Percentiles rank a stretch among this genome's conserved stretches.
phyloP scores from a whole-genome alignment of 2,888 invertebrate genomes.

The Strigamia transsilvanica region DNA sequence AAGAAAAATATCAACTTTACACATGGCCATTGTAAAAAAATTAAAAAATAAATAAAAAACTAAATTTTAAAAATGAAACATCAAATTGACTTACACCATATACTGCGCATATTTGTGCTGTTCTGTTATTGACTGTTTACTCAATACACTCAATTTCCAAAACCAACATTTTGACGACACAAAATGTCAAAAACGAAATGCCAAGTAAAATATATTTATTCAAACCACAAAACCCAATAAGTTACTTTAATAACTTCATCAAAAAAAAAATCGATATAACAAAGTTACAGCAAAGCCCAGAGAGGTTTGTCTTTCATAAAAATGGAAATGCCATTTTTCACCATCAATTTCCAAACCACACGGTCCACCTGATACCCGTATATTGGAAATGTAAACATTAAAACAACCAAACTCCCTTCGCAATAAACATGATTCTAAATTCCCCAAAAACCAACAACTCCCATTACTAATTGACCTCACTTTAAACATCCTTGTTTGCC shows the following conservation, averaged over 20 bases:
- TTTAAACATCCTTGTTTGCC: too few relatives aligned
- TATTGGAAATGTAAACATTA: neutral
- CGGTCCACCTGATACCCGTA: neutral
- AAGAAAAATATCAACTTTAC: too few relatives aligned
- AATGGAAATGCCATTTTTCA: constrained; percentile 9
- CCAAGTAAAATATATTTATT: neutral
- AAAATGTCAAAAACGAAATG: neutral
- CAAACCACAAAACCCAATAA: neutral
- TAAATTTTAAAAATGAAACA: too few relatives aligned
- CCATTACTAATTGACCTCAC: too few relatives aligned
- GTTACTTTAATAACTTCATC: neutral
- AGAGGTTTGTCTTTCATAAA: constrained; percentile 28
- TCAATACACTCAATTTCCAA: neutral
- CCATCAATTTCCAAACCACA: neutral
- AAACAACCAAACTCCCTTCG: too few relatives aligned
- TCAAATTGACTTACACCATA: too few relatives aligned
- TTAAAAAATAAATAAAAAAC: too few relatives aligned
- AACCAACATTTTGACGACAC: neutral
- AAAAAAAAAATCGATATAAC: neutral
- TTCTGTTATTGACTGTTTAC: neutral
- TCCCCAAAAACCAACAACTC: too few relatives aligned
- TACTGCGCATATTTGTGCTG: too few relatives aligned
- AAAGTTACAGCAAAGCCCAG: neutral
- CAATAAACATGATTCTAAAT: too few relatives aligned
- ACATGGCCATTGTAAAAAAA: too few relatives aligned